These are phyloP conservation scores for Pseudorhiza aurosa DNA, from an alignment of 30 jellyfish, hydroid and myxozoan genomes.

Conservation along the genomic window DNA sequence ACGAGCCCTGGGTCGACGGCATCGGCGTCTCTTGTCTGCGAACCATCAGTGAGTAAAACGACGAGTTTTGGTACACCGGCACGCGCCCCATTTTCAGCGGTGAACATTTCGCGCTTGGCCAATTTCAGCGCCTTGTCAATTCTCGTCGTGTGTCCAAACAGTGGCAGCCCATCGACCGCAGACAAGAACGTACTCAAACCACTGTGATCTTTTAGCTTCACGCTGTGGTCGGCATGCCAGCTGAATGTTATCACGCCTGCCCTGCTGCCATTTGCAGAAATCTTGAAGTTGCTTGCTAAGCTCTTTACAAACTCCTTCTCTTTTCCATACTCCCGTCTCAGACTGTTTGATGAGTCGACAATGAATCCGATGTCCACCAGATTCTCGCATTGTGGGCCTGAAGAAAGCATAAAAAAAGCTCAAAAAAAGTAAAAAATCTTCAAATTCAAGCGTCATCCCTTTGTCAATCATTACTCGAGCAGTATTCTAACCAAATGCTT, in stretches of 20 bases:
- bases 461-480: no score
- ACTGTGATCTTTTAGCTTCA: constrained; percentile 48
- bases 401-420: no score
- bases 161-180: constrained; percentile 66
- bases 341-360: constrained; percentile 74
- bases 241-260: constrained; percentile 75
- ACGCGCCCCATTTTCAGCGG: constrained; percentile 66
- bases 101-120: constrained; percentile 65
- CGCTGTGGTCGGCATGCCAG: constrained; percentile 60
- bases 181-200: constrained; percentile 11
- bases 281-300: constrained; percentile 39
- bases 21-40: constrained; percentile 70
- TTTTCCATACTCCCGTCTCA: constrained; percentile 57
- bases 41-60: constrained; percentile 73
- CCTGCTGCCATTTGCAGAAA: constrained; percentile 58
- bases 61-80: constrained; percentile 63
- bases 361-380: constrained; percentile 62
- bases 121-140: constrained; percentile 63
- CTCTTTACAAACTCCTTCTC: constrained; percentile 60
- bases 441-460: no score
- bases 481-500: no score
- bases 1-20: constrained; percentile 75
- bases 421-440: no score
- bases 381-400: constrained; percentile 64
- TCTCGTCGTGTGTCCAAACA: constrained; percentile 76